Evolutionary conservation across 1,140 invertebrate genomes (phyloP), one percentile per base, ranked within the genome.

Genomic region (Drosophila subobscura): DNA sequence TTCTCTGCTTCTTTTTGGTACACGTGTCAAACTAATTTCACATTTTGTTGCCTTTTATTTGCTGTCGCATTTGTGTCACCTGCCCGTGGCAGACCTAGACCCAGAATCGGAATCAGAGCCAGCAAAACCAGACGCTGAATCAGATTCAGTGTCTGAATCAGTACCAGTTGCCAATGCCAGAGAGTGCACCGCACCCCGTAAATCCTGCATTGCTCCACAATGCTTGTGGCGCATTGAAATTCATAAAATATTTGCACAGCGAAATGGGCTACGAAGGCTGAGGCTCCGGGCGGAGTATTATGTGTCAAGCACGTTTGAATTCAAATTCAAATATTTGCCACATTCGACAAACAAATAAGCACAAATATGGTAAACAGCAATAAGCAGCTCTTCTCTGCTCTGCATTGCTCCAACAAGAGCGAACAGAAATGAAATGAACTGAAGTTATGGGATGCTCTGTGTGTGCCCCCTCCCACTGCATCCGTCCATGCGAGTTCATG

Each of bases 291-390:
- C 81, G 51, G 64, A 60, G 78, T 86, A 86, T 85, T 85, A 85
- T 86, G 81, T 86, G 81, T 85, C 81, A 85, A 85, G 81, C 77
- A 85, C 83, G 81, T 86, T 85, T 81, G 81, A 81, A 85, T 85
- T 85, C 79, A 86, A 85, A 85, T 88, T 85, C 81, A 86, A 85
- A 85, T 85, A 85, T 85, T 85, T 85, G 73, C 77, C 65, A 85
- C 67, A 61, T 81, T 71, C 79, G 81, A 76, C 81, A 88, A 85
- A 85, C 81, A 85, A 85, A 85, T 85, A 81, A 85, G 81, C 81
- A 68, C 64, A 85, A 85, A 88, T 86, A 86, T 88, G 81, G 81
- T 80, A 86, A 85, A 86, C 72, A 85, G 81, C 81, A 80, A 85
- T 77, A 85, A 77, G 81, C 60, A 74, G 77, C 77, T 59, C 63